Base-by-base conservation (phyloP, 2,888 invertebrate species). In the Phengaris arion region DNA sequence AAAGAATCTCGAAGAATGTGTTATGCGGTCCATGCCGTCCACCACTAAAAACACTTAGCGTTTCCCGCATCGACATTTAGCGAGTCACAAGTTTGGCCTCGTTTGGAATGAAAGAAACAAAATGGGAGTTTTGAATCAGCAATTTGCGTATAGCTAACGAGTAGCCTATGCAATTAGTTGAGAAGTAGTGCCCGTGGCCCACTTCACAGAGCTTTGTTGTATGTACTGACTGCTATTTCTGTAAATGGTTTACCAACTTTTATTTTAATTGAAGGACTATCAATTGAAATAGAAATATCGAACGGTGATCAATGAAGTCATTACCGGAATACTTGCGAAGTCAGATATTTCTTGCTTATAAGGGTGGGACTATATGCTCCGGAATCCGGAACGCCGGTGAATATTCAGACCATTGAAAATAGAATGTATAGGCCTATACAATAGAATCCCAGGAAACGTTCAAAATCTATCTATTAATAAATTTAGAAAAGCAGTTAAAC, bases 51-150 rank as follows among this genome's bases (percentile, higher is more conserved):
- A 64, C 59, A 64, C 22, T 64, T 64, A 64, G 59, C 59, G 59
- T 22, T 57, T 68, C 74, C 45, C 55, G 70, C 57, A 55, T 54
- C 75, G 81, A 80, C 84, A 78, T 85, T 89, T 89, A 89, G 85
- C 85, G 82, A 81, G 78, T 54, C 59, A 75, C 81, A 81, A 80
- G 77, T 76, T 76, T 80, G 84, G 81, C 85, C 85, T 79, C 81
- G 82, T 85, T 85, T 79, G 77, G 79, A 80, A 77, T 80, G 81
- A 79, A 86, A 86, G 86, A 87, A 88, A 86, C 86, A 84, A 88
- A 87, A 88, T 85, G 83, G 84, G 84, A 84, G 84, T 85, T 80
- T 87, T 86, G 89, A 89, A 88, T 90, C 89, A 87, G 84, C 85
- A 87, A 85, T 91, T 89, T 84, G 85, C 86, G 81, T 78, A 78